Evolutionary conservation across 2,888 invertebrate genomes (phyloP).

Genomic region (Pterostichus madidus): DNA sequence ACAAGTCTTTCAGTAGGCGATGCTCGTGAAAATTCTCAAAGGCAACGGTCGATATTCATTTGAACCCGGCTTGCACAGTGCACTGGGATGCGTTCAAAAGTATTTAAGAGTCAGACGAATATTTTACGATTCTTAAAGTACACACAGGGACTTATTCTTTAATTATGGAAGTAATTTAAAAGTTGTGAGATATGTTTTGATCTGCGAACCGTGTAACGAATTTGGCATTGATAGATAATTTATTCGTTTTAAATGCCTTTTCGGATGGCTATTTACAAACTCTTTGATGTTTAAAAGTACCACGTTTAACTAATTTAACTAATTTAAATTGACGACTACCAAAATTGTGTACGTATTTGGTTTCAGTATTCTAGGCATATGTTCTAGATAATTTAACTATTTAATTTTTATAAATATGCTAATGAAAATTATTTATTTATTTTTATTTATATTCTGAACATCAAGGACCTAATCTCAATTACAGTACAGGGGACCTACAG

Average conservation of each 20-base stretch:
- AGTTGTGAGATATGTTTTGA: conserved; percentile 19
- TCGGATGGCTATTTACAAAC: background rate
- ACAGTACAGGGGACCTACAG: no score
- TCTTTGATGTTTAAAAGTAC: conserved; percentile 15
- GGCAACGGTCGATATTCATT: conserved; percentile 32
- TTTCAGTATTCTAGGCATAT: no score
- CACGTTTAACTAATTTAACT: background rate
- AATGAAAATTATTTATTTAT: no score
- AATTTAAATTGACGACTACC: background rate
- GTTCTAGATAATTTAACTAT: no score
- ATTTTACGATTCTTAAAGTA: conserved; percentile 39
- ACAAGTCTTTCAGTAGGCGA: conserved; percentile 41
- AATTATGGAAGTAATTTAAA: conserved; percentile 20
- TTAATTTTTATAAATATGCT: no score
- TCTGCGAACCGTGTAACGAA: conserved; percentile 5
- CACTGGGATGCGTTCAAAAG: background rate
- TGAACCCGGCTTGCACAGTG: background rate
- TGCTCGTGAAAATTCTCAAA: conserved; percentile 40
- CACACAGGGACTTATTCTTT: conserved; percentile 34
- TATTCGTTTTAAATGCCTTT: conserved; percentile 3
- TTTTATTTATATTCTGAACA: no score
- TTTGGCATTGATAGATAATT: conserved; percentile 33
- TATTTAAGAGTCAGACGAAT: conserved; percentile 32
- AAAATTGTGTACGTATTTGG: no score
- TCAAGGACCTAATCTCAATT: no score